Evolutionary conservation across 2,797 vertebrate genomes (phyloP).

Genomic region (Meriones psammophilus): DNA sequence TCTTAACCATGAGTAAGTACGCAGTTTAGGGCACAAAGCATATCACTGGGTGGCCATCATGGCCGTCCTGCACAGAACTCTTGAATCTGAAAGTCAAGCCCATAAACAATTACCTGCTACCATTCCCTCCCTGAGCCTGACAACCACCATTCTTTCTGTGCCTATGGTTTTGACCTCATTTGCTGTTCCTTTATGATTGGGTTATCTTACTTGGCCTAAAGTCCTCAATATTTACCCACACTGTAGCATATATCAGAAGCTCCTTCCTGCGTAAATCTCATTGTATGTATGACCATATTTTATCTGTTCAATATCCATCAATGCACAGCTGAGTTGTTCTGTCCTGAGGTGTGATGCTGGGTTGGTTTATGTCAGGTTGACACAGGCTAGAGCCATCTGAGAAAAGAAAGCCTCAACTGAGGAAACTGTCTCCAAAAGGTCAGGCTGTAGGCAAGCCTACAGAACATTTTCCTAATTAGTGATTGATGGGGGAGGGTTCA

Average conservation of each 20-base stretch:
- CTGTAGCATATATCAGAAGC: neutral
- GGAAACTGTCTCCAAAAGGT: neutral
- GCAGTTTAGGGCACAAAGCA: neutral
- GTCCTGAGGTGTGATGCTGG: neutral
- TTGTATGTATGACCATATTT: neutral
- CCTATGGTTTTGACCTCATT: neutral
- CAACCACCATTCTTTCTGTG: neutral
- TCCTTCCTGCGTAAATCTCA: neutral
- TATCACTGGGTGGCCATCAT: neutral
- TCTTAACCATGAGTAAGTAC: neutral
- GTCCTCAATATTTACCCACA: neutral
- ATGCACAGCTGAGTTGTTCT: neutral
- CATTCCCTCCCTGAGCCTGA: neutral
- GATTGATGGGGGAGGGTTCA: neutral
- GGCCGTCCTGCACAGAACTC: neutral
- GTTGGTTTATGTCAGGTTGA: neutral
- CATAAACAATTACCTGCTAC: neutral
- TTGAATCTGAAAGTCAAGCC: neutral
- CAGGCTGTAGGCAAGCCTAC: neutral
- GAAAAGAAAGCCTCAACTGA: neutral
- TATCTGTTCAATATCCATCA: neutral
- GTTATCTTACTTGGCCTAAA: neutral
- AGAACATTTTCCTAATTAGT: neutral
- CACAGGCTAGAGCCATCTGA: neutral
- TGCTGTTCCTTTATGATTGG: neutral